Conservation (phyloP, 2,113 vertebrate species). For the Oncorhynchus tshawytscha region DNA sequence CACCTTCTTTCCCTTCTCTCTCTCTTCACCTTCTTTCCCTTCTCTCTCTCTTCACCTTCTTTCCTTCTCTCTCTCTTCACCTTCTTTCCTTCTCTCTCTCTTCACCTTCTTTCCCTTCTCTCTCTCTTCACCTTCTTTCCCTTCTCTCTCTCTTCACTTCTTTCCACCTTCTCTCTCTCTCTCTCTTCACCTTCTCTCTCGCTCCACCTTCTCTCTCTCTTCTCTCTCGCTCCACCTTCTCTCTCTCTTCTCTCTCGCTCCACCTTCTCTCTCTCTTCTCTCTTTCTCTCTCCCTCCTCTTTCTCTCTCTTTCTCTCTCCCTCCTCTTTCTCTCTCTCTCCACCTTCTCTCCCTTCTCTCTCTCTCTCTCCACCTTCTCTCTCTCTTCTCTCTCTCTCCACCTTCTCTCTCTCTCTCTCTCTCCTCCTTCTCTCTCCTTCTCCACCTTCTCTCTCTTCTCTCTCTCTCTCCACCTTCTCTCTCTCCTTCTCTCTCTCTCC, state of each 20-base stretch:
- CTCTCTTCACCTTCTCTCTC: neutral
- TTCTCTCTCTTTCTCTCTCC: neutral
- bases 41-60: too few relatives aligned
- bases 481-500: slow-evolving; percentile 5
- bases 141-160: too few relatives aligned
- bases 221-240: neutral
- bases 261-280: neutral
- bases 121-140: slow-evolving; percentile 9
- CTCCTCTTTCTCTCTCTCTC: slow-evolving; percentile 35
- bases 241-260: neutral
- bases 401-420: slow-evolving; percentile 27
- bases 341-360: slow-evolving; percentile 6
- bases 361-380: neutral
- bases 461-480: slow-evolving; percentile 14
- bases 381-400: too few relatives aligned
- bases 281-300: neutral
- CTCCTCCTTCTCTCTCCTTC: neutral
- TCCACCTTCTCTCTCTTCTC: neutral
- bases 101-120: neutral
- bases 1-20: too few relatives aligned
- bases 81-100: slow-evolving; percentile 31
- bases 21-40: too few relatives aligned
- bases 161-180: neutral
- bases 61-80: slow-evolving; percentile 19
- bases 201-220: neutral